phyloP scores from a whole-genome alignment of 2,888 invertebrate genomes.

The Leptinotarsa haldemani region DNA sequence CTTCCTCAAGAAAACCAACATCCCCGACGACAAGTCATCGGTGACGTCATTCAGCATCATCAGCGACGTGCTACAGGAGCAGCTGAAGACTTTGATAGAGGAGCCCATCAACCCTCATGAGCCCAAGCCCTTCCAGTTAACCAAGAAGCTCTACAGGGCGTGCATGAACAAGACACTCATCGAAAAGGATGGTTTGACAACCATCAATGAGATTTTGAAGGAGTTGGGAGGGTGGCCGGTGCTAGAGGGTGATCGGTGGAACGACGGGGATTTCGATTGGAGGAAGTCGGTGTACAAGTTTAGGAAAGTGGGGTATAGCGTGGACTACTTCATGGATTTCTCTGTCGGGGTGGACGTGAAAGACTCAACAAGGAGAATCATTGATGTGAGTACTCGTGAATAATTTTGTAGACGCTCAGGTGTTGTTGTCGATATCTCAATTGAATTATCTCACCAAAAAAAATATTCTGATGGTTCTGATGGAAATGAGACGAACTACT shows the following conservation, averaged over 20 bases:
- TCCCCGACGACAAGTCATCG: constrained; percentile 85
- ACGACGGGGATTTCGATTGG: constrained; percentile 81
- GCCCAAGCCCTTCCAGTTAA: constrained; percentile 74
- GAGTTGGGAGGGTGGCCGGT: constrained; percentile 95
- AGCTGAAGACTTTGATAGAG: constrained; percentile 77
- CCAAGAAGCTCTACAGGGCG: constrained; percentile 85
- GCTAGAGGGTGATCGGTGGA: constrained; percentile 82
- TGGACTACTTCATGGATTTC: constrained; percentile 91
- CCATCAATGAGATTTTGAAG: constrained; percentile 77
- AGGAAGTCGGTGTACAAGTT: constrained; percentile 85
- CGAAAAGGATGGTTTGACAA: constrained; percentile 80
- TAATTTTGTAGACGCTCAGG: background rate
- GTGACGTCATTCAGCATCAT: constrained; percentile 82
- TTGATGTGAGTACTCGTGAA: constrained; percentile 76
- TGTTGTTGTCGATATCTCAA: background rate
- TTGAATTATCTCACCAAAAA: too few relatives aligned
- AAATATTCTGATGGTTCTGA: too few relatives aligned
- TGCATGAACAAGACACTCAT: constrained; percentile 90
- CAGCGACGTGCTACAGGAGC: constrained; percentile 79
- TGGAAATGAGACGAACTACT: too few relatives aligned
- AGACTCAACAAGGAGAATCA: constrained; percentile 85
- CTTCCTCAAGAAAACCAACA: constrained; percentile 77
- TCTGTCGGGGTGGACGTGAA: constrained; percentile 90
- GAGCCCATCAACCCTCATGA: constrained; percentile 67
- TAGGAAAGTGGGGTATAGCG: constrained; percentile 83